Base-by-base conservation (phyloP, 2,888 invertebrate genomes). In the Drosophila trichaetosa region DNA sequence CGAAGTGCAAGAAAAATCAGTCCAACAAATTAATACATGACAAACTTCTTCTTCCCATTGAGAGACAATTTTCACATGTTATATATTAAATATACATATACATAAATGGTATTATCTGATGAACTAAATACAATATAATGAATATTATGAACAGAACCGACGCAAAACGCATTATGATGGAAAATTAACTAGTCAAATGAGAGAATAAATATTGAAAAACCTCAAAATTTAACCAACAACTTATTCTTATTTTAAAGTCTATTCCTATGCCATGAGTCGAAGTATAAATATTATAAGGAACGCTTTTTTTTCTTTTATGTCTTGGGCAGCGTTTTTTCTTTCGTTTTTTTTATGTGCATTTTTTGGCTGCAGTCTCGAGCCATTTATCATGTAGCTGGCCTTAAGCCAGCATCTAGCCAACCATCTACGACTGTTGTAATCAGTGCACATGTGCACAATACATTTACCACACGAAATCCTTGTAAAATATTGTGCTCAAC, bases 101-200 rank as follows among this genome's bases (percentile, higher is more conserved):
- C 70, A 83, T 80, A 76, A 77, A 83, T 80, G 89, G 87, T 77
- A 86, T 88, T 84, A 84, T 78, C 87, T 53, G 75, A 86, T 72
- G 69, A 78, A 79, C 82, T 85, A 82, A 79, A 81, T 80, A 80
- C 68, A 80, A 80, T 76, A 82, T 80, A 79, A 78, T 76, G 80
- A 87, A 82, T 87, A 86, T 89, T 87, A 83, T 85, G 73, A 89
- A 76, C 59, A 51, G 49, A 73, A 58, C 53, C 64, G 60, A 70
- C 29, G 53, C 69, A 80, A 78, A 79, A 73, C 51, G 64, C 77
- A 72, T 66, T 77, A 80, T 75, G 76, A 69, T 79, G 87, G 63
- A 79, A 79, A 73, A 82, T 84, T 85, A 91, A 82, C 71, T 91
- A 91, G 91, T 91, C 90, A 91, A 91, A 91, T 89, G 91, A 89